Percentiles rank a stretch among this genome's conserved stretches.
Evolutionary conservation across 2,888 invertebrate genomes (phyloP).

Genomic region (Apamea crenata): DNA sequence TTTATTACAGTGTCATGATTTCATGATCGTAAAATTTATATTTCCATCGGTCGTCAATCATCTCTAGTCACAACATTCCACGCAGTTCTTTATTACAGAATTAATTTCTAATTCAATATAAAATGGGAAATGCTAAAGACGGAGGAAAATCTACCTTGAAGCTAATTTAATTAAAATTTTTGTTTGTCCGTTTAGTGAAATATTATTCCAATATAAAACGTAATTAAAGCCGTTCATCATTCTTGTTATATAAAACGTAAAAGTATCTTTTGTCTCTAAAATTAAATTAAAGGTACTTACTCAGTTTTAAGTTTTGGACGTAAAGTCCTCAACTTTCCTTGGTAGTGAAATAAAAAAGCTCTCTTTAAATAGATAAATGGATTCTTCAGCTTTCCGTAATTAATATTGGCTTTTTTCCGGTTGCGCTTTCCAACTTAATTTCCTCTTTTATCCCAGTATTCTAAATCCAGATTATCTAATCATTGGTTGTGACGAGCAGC

Average conservation of each 20-base stretch:
- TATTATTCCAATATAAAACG: constrained; percentile 60
- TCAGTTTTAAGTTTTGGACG: constrained; percentile 45
- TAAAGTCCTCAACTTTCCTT: constrained; percentile 30
- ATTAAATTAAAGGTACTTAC: constrained; percentile 45
- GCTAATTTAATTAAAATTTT: constrained; percentile 56
- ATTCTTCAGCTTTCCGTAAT: constrained; percentile 21
- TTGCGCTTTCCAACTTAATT: constrained; percentile 3
- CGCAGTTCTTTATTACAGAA: constrained; percentile 49
- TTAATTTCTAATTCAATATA: constrained; percentile 53
- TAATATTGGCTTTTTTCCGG: constrained; percentile 17
- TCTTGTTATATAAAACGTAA: constrained; percentile 42
- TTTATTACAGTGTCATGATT: constrained; percentile 58
- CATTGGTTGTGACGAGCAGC: not conserved
- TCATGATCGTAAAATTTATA: constrained; percentile 60
- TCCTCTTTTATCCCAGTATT: not conserved
- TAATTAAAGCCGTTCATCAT: constrained; percentile 62
- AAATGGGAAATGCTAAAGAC: constrained; percentile 33
- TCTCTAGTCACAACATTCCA: constrained; percentile 49
- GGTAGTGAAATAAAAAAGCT: constrained; percentile 28
- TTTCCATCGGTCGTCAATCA: constrained; percentile 59
- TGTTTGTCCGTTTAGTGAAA: constrained; percentile 60
- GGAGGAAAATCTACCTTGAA: constrained; percentile 31
- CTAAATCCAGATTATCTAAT: not conserved
- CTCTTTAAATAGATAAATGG: constrained; percentile 31
- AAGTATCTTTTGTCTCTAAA: constrained; percentile 60